These are phyloP conservation scores for Microtus oregoni DNA, from an alignment of 2,113 vertebrate genomes.

Conservation along the genomic window DNA sequence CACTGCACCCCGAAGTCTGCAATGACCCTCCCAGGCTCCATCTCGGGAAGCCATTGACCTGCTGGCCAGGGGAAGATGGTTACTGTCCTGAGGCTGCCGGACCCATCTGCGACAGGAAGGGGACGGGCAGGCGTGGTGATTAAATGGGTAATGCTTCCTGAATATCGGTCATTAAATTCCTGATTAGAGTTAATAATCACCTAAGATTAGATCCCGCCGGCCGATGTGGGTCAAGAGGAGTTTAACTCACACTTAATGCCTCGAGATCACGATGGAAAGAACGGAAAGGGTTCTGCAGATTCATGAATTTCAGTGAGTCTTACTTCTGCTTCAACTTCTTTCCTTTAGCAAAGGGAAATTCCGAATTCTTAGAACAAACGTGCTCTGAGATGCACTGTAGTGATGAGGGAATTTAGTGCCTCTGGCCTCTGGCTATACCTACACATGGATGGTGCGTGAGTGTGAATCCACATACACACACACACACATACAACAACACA, in stretches of 20 bases:
- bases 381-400: fast-evolving
- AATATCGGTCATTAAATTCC: background rate
- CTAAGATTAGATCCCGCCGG: conserved; percentile 13
- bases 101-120: fast-evolving
- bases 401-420: background rate
- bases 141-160: fast-evolving
- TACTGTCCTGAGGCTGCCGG: fast-evolving
- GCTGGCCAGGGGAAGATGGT: background rate
- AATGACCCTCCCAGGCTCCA: background rate
- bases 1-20: fast-evolving
- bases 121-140: background rate
- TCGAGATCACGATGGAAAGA: background rate
- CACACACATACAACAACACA: background rate
- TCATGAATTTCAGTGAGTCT: background rate
- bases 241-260: background rate
- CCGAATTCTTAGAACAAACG: background rate
- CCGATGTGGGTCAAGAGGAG: background rate
- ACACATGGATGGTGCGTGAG: background rate
- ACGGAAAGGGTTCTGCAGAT: background rate
- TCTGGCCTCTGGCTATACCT: background rate
- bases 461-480: background rate
- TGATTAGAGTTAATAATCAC: background rate
- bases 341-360: background rate
- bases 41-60: background rate
- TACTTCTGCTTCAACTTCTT: background rate